Conservation (phyloP, 2,888 invertebrate species). For the Pharmacophagus antenor region DNA sequence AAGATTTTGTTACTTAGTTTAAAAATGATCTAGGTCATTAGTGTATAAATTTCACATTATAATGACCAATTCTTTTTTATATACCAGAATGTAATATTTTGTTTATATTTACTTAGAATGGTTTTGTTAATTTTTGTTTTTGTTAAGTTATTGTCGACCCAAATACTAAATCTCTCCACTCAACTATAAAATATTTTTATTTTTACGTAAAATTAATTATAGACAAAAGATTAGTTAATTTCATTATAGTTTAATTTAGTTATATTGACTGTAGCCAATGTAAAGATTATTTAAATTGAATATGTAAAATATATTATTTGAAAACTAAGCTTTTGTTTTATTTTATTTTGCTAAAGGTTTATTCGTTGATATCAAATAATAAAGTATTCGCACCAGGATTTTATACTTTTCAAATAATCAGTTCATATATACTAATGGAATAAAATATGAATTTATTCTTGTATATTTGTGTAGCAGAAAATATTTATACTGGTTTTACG, state of each 20-base stretch:
- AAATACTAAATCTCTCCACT: constrained; percentile 17
- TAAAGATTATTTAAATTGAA: constrained; percentile 34
- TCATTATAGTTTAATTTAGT: constrained; percentile 28
- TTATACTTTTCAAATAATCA: no score
- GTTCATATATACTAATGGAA: no score
- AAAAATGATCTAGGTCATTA: neutral
- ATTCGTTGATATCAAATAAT: neutral
- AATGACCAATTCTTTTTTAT: constrained; percentile 8
- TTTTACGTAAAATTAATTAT: constrained; percentile 19
- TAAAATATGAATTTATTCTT: no score
- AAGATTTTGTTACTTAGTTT: constrained; percentile 22
- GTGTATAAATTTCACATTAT: constrained; percentile 7
- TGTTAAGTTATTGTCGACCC: constrained; percentile 16
- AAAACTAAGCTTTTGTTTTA: constrained; percentile 28
- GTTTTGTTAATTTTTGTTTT: constrained; percentile 29
- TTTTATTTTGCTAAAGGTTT: neutral
- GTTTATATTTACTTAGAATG: constrained; percentile 14
- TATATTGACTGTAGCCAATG: constrained; percentile 17
- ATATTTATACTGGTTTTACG: no score
- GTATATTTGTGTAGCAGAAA: no score
- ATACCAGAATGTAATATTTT: constrained; percentile 10
- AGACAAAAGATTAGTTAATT: constrained; percentile 27
- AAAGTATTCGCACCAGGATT: no score
- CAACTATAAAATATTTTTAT: constrained; percentile 4
- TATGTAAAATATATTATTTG: constrained; percentile 42